Base-by-base conservation (phyloP, 2,888 invertebrate species). In the Seira musarum region DNA sequence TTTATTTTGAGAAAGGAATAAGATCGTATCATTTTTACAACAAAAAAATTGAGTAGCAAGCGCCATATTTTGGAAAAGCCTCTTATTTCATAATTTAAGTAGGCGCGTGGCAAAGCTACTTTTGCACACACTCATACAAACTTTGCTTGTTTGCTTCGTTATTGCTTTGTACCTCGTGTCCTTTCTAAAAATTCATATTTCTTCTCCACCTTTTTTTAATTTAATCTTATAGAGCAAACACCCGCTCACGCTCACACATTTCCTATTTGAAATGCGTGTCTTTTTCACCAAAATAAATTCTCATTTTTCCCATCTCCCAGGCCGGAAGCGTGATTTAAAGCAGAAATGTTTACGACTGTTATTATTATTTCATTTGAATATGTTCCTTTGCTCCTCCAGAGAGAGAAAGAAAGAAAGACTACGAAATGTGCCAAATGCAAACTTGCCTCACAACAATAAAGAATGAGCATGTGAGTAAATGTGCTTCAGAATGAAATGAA, bases 301-400 rank as follows among this genome's bases (percentile, higher is more conserved):
- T 17, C 49, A 72, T 35, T 24, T 35, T 66, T 53, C 46, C 24
- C 60, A 61, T n/a, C 8, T 21, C 5, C 64, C 25, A 64, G 17
- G 10, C 57, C 71, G 66, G 67, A 46, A 71, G 65, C 66, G n/a
- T 78, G 78, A 78, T 78, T 78, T 78, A 71, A 57, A 71, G 66
- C 49, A 71, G 78, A 78, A 78, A 71, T 78, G 78, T 78, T 78
- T 78, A 78, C 71, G 78, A 78, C 78, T 78, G 71, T 78, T 78
- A 71, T 78, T 77, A 77, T 71, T 78, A 71, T 78, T 66, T 64
- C 71, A 71, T 71, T 66, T 46, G 75, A 46, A 75, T 60, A 30
- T 57, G 73, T 19, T 72, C n/a, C 24, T 73, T 46, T 17, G 57
- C 57, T 57, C 17, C n/a, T n/a, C n/a, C n/a, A n/a, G n/a, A n/a